phyloP scores from a whole-genome alignment of 2,888 invertebrate genomes.

The Sesamia inferens region DNA sequence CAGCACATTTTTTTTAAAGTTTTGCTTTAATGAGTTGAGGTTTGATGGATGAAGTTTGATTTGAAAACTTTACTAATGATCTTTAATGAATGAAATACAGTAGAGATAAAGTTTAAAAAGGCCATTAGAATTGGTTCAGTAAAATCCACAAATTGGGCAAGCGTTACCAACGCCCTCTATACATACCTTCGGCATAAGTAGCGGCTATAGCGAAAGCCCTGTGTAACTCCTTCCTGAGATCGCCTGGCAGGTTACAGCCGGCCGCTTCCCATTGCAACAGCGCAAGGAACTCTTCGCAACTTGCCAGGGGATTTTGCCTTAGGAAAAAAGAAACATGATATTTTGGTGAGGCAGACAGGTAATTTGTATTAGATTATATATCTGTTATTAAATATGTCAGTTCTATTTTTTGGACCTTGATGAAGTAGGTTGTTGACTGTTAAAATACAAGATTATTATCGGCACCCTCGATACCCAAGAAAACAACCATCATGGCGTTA shows the following conservation, averaged over 20 bases:
- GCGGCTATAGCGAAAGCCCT: slow-evolving; percentile 93
- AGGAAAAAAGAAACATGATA: slow-evolving; percentile 10
- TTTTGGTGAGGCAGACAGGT: background rate
- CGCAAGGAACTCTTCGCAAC: slow-evolving; percentile 83
- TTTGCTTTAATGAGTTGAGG: too few species aligned
- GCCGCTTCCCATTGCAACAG: slow-evolving; percentile 84
- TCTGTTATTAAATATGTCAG: too few species aligned
- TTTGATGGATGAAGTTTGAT: too few species aligned
- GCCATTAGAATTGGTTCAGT: background rate
- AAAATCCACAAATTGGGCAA: background rate
- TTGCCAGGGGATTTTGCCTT: slow-evolving; percentile 83
- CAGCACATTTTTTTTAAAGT: too few species aligned
- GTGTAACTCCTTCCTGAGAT: slow-evolving; percentile 91
- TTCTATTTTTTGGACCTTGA: too few species aligned
- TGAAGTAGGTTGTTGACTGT: too few species aligned
- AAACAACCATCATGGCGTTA: too few species aligned
- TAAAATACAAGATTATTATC: too few species aligned
- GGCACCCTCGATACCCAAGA: too few species aligned
- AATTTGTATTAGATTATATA: background rate
- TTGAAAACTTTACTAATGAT: too few species aligned
- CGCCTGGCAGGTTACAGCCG: slow-evolving; percentile 82
- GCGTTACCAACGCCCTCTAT: slow-evolving; percentile 10
- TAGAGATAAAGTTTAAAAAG: too few species aligned
- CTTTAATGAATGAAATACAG: too few species aligned
- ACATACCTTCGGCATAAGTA: slow-evolving; percentile 83